A percentile compares a stretch with the other conserved stretches of the same genome.
phyloP scores from a whole-genome alignment of 2,797 vertebrate species.

The Botia almorhae region DNA sequence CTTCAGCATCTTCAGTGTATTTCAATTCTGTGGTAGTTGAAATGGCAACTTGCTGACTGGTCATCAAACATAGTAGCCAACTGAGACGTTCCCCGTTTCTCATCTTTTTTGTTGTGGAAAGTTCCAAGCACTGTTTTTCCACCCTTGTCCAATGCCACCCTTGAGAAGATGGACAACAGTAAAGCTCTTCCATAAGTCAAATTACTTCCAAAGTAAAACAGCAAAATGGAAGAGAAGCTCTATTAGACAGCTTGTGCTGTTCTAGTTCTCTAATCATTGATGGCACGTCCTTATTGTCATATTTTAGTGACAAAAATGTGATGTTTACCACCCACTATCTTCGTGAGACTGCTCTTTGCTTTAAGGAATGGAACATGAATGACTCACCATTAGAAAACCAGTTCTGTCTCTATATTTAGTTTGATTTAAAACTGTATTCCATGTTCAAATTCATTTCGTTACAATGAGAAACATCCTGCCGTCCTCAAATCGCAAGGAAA shows the following conservation, averaged over 20 bases:
- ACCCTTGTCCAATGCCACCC: conserved; percentile 51
- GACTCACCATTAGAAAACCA: conserved; percentile 17
- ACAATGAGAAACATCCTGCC: not conserved
- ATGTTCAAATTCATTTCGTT: not conserved
- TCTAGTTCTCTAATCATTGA: conserved; percentile 20
- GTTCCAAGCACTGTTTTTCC: conserved; percentile 63
- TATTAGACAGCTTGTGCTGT: not conserved
- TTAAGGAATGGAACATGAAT: conserved; percentile 26
- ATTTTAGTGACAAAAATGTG: not conserved
- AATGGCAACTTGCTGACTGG: conserved; percentile 63
- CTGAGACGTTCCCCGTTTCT: conserved; percentile 33
- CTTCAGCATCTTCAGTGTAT: conserved; percentile 22
- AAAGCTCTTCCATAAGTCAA: conserved; percentile 40
- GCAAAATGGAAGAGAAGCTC: conserved; percentile 28
- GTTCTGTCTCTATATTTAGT: not conserved
- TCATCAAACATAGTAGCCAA: conserved; percentile 65
- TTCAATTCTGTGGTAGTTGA: conserved; percentile 62
- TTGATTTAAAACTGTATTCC: not conserved
- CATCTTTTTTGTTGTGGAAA: conserved; percentile 65
- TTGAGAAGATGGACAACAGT: conserved; percentile 43
- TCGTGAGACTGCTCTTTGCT: conserved; percentile 1
- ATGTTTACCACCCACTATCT: conserved; percentile 31
- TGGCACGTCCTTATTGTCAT: conserved; percentile 12
- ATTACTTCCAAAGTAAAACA: conserved; percentile 39
- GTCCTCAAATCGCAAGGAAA: not conserved